phyloP scores from a whole-genome alignment of 2,888 invertebrate genomes.

The Machimus atricapillus region DNA sequence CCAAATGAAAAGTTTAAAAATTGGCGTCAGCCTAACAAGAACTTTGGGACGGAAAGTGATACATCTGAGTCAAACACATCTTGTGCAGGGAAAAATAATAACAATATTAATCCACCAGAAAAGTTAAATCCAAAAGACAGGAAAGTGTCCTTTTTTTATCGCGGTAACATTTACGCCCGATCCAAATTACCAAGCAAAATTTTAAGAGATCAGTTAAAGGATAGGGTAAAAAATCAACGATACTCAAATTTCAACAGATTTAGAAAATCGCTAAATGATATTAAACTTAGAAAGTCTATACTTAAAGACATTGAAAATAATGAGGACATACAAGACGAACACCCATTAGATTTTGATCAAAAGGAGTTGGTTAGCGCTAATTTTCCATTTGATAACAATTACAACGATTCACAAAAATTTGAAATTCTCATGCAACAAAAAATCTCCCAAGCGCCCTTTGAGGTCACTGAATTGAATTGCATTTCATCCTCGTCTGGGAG shows the following conservation, averaged over 20 bases:
- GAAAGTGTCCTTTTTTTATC: constrained; percentile 50
- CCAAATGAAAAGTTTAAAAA: background rate
- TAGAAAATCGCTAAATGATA: constrained; percentile 44
- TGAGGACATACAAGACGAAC: background rate
- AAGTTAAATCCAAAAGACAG: constrained; percentile 37
- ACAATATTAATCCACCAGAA: constrained; percentile 39
- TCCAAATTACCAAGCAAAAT: constrained; percentile 46
- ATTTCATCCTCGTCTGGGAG: background rate
- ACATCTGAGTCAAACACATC: constrained; percentile 45
- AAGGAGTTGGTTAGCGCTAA: background rate
- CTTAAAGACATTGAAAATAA: background rate
- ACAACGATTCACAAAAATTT: constrained; percentile 48
- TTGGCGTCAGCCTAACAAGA: constrained; percentile 38
- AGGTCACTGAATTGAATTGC: constrained; percentile 50
- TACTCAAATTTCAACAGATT: constrained; percentile 51
- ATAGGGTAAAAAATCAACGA: constrained; percentile 51
- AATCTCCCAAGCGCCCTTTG: constrained; percentile 56
- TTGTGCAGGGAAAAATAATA: constrained; percentile 13
- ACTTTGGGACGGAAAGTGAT: constrained; percentile 41
- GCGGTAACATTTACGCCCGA: constrained; percentile 52
- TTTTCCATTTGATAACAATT: background rate
- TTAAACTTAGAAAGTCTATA: constrained; percentile 41
- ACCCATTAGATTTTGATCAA: background rate
- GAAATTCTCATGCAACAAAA: constrained; percentile 54
- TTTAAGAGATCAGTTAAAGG: constrained; percentile 48